A percentile compares a stretch with the other conserved stretches of the same genome.
Conservation (phyloP, 2,888 invertebrate genomes). For the Drosophila borborema region DNA sequence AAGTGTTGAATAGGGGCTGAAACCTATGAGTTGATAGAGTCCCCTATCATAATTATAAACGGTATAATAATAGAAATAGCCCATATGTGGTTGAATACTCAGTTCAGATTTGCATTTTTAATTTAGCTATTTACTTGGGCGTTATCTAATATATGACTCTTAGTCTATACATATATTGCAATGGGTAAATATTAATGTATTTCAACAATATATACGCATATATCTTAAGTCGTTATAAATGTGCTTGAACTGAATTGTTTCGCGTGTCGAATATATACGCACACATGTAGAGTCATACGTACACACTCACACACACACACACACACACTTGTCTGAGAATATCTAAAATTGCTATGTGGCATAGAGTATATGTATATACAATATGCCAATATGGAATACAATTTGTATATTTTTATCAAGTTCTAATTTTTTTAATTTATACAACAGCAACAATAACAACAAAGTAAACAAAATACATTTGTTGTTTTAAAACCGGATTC, state of each 20-base stretch:
- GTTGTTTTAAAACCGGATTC: conserved; percentile 42
- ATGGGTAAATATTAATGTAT: conserved; percentile 29
- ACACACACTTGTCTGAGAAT: conserved; percentile 1
- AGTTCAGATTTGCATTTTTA: background rate
- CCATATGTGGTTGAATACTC: background rate
- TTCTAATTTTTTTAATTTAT: conserved; percentile 46
- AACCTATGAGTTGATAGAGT: background rate
- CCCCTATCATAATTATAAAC: conserved; percentile 4
- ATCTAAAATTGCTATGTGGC: conserved; percentile 33
- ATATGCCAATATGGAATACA: conserved; percentile 38
- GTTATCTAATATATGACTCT: background rate
- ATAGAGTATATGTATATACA: conserved; percentile 16
- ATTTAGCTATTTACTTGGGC: background rate
- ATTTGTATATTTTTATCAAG: conserved; percentile 65
- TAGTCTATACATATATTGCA: conserved; percentile 2
- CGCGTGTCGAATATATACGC: conserved; percentile 43
- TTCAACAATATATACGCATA: conserved; percentile 12
- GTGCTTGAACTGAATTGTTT: conserved; percentile 27
- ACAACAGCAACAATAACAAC: conserved; percentile 8
- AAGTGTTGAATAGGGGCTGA: background rate
- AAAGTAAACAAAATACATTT: conserved; percentile 43
- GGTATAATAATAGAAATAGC: background rate
- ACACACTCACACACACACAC: conserved; percentile 17
- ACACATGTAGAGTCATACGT: background rate
- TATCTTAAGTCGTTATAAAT: conserved; percentile 36